Evolutionary conservation across 2,113 vertebrate species (phyloP).

Genomic region (Hylia prasina): DNA sequence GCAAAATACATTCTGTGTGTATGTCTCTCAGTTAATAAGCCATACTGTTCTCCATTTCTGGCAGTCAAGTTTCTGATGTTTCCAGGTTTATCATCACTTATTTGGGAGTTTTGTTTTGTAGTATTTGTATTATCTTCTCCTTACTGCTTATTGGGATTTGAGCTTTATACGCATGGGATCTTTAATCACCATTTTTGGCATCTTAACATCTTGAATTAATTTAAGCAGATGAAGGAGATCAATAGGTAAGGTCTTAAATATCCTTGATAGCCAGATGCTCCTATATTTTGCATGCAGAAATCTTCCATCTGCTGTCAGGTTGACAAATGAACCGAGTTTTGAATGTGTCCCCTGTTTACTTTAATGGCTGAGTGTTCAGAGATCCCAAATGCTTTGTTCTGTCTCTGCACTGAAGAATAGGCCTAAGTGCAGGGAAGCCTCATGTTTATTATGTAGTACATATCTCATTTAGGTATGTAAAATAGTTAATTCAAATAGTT

Average conservation of each 20-base stretch:
- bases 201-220: conserved; percentile 49
- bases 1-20: neutral
- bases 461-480: neutral
- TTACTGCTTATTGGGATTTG: neutral
- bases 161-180: neutral
- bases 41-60: neutral
- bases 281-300: conserved; percentile 30
- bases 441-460: neutral
- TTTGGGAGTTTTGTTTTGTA: neutral
- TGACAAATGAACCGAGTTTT: conserved; percentile 42
- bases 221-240: conserved; percentile 38
- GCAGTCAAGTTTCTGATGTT: neutral
- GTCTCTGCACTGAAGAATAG: neutral
- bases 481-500: neutral
- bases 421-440: neutral
- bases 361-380: neutral
- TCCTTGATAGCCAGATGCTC: conserved; percentile 54
- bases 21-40: neutral
- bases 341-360: conserved; percentile 47
- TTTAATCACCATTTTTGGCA: conserved; percentile 27
- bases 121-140: neutral
- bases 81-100: neutral
- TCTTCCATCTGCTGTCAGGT: conserved; percentile 49
- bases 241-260: conserved; percentile 46
- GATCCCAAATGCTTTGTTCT: neutral